A percentile compares a stretch with the other conserved stretches of the same genome.
These are phyloP conservation scores for Isurus oxyrinchus DNA, from an alignment of 2,113 vertebrate species.

Conservation along the genomic window DNA sequence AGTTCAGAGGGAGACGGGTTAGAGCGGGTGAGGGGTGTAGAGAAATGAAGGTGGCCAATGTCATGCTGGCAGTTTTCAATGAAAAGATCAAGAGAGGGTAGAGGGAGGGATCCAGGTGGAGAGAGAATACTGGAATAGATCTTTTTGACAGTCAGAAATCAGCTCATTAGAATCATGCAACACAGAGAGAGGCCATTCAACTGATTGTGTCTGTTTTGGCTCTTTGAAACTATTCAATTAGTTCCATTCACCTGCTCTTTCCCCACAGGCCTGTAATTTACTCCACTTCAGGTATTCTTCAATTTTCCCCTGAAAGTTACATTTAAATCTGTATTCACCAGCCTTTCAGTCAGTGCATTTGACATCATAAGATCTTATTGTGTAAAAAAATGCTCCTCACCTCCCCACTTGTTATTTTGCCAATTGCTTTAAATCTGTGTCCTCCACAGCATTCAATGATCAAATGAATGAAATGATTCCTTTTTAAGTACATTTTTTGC, in stretches of 20 bases:
- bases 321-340: not conserved
- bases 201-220: not conserved
- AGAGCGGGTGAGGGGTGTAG: no score
- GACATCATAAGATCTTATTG: not conserved
- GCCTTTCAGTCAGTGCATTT: not conserved
- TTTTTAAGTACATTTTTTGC: not conserved
- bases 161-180: not conserved
- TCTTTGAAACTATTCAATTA: not conserved
- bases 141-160: not conserved
- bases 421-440: not conserved
- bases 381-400: not conserved
- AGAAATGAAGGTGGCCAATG: no score
- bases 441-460: not conserved
- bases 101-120: no score
- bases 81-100: no score
- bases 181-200: not conserved
- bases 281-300: not conserved
- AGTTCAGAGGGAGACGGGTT: no score
- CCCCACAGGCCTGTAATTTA: not conserved
- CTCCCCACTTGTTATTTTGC: not conserved
- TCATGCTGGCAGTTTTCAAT: no score
- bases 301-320: not conserved
- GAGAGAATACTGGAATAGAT: not conserved
- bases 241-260: not conserved
- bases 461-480: not conserved